Percentiles rank a stretch among this genome's conserved stretches.
Evolutionary conservation across 2,113 vertebrate species (phyloP).

Genomic region (Formicarius rufipectus): DNA sequence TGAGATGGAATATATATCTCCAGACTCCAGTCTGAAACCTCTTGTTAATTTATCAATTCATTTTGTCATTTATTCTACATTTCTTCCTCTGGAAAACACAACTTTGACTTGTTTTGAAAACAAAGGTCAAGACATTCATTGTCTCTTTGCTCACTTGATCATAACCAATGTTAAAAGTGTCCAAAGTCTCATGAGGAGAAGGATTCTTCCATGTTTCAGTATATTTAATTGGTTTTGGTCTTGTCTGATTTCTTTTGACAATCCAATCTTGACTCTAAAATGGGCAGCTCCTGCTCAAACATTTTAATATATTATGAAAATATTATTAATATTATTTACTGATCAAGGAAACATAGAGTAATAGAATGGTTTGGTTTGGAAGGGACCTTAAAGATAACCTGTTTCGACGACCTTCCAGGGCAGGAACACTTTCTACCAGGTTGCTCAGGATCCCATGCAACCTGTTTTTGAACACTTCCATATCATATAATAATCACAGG

Average conservation of each 20-base stretch:
- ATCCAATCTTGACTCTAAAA: neutral
- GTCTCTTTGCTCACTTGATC: neutral
- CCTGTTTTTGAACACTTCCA: neutral
- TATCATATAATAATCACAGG: fast-evolving
- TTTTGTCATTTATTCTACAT: neutral
- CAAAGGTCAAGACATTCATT: neutral
- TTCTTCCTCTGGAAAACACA: neutral
- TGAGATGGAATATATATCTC: neutral
- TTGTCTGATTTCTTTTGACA: neutral
- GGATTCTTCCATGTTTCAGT: neutral
- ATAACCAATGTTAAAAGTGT: neutral
- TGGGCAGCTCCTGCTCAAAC: neutral
- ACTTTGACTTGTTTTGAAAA: neutral
- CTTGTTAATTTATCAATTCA: neutral
- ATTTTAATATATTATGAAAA: neutral
- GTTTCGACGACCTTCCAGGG: neutral
- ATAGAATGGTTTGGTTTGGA: neutral
- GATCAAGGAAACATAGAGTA: neutral
- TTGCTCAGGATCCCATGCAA: neutral
- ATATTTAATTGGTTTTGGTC: neutral
- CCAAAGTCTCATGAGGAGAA: neutral
- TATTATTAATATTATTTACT: neutral
- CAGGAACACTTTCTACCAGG: neutral
- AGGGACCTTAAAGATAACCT: neutral
- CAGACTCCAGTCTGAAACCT: neutral